These are phyloP conservation scores for Chromis chromis DNA, from an alignment of 2,797 vertebrate species.

Conservation along the genomic window DNA sequence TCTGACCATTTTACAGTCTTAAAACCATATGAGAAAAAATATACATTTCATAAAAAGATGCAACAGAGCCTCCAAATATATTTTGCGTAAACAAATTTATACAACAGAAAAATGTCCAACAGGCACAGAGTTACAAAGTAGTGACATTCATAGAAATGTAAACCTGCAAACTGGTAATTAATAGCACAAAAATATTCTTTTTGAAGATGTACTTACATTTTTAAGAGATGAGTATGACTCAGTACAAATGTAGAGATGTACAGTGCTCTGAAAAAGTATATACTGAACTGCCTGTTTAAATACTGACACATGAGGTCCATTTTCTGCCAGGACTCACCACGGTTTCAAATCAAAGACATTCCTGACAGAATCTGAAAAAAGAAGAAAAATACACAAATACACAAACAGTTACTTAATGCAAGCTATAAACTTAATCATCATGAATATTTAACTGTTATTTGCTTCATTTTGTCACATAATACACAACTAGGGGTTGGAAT, in stretches of 20 bases:
- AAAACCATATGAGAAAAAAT: background rate
- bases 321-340: background rate
- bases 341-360: background rate
- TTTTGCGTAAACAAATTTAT: constrained; percentile 18
- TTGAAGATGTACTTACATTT: background rate
- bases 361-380: background rate
- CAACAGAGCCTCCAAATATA: background rate
- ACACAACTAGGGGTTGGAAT: too few species aligned
- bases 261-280: too few species aligned
- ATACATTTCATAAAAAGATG: background rate
- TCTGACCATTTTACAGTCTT: constrained; percentile 1
- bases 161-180: background rate
- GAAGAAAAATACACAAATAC: background rate
- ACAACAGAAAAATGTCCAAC: background rate
- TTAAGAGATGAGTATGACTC: background rate
- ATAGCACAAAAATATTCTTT: constrained; percentile 1
- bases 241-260: background rate
- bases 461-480: too few species aligned
- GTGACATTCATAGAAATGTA: background rate
- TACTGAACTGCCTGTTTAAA: background rate
- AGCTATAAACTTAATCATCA: too few species aligned
- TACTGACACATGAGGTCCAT: background rate
- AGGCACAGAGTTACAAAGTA: constrained; percentile 4
- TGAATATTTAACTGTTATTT: too few species aligned
- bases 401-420: background rate